These are phyloP conservation scores for Epizoanthus ramosus DNA, from an alignment of 92 coral and sea anemone species.

Conservation along the genomic window DNA sequence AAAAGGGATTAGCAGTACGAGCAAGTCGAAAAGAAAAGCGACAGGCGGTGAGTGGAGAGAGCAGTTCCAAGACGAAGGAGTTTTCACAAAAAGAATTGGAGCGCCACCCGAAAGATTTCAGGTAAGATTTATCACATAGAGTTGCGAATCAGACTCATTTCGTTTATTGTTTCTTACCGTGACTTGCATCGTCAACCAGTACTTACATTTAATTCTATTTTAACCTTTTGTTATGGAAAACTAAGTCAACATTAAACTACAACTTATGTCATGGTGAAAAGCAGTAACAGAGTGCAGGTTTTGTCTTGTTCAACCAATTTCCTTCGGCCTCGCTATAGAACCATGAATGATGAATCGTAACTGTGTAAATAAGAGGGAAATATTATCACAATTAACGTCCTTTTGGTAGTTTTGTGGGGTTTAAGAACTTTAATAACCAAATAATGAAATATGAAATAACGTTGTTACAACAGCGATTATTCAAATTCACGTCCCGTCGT, in stretches of 20 bases:
- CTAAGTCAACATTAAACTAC: neutral
- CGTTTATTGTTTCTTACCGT: conserved; percentile 1
- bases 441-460: neutral
- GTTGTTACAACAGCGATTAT: neutral
- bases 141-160: neutral
- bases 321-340: neutral
- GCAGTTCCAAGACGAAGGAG: conserved; percentile 85
- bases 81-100: conserved; percentile 82
- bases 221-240: neutral
- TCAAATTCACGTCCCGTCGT: too few relatives aligned
- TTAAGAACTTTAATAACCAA: neutral
- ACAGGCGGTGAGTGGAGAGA: conserved; percentile 98
- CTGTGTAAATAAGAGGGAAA: neutral
- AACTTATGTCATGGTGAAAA: neutral
- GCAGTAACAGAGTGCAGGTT: neutral
- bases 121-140: conserved; percentile 50
- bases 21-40: conserved; percentile 81
- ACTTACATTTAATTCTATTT: neutral
- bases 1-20: conserved; percentile 20
- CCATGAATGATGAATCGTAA: neutral
- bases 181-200: neutral
- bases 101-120: conserved; percentile 92
- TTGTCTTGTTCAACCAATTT: neutral
- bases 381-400: neutral
- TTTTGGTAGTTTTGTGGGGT: neutral